Evolutionary conservation across 2,888 invertebrate species (phyloP).

Genomic region (Cabera pusaria): DNA sequence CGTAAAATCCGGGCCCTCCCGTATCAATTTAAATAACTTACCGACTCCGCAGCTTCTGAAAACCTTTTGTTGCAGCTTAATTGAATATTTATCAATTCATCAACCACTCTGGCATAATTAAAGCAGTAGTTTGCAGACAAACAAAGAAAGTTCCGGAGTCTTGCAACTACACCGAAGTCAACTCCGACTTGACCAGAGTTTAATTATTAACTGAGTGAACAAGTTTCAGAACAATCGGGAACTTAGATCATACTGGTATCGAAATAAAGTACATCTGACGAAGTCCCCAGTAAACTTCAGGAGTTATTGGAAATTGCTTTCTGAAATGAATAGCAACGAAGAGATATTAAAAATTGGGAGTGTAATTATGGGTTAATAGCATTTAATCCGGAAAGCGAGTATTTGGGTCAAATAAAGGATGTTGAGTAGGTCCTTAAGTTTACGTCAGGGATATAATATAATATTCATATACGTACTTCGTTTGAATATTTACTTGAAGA

Average conservation of each 20-base stretch:
- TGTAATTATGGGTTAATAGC: too few species aligned
- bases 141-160: constrained; percentile 62
- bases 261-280: constrained; percentile 42
- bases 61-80: constrained; percentile 27
- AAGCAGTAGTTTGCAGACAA: constrained; percentile 61
- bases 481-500: too few species aligned
- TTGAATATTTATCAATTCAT: constrained; percentile 55
- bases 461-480: too few species aligned
- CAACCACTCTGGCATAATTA: constrained; percentile 60
- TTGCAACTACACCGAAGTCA: constrained; percentile 61
- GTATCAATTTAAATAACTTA: background rate
- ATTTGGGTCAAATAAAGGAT: too few species aligned
- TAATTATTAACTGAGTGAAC: constrained; percentile 77
- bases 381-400: too few species aligned
- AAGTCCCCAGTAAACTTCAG: too few species aligned
- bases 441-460: too few species aligned
- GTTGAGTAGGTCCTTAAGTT: too few species aligned
- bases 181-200: constrained; percentile 70
- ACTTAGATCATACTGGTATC: constrained; percentile 60
- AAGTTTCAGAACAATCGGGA: constrained; percentile 64
- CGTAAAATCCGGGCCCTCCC: too few species aligned
- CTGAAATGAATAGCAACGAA: too few species aligned
- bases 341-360: too few species aligned
- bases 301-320: too few species aligned
- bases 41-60: constrained; percentile 6